Conservation (phyloP, 2,888 invertebrate species). For the Nemotelus nigrinus region DNA sequence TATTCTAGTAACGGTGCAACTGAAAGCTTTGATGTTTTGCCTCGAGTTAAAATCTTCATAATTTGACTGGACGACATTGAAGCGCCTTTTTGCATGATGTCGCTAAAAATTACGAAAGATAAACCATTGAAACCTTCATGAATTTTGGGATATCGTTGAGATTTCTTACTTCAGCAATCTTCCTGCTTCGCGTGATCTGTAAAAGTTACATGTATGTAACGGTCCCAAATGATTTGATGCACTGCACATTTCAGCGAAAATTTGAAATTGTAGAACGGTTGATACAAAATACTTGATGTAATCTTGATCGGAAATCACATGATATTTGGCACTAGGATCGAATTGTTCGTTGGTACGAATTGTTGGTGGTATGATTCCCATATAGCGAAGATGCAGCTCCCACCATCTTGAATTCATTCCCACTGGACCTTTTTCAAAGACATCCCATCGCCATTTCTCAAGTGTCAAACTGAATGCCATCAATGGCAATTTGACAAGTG, state of each 20-base stretch:
- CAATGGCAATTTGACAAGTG: slow-evolving; percentile 80
- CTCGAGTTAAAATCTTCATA: slow-evolving; percentile 75
- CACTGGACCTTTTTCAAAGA: slow-evolving; percentile 78
- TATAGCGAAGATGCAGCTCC: slow-evolving; percentile 76
- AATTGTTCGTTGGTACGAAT: slow-evolving; percentile 78
- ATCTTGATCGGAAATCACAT: slow-evolving; percentile 79
- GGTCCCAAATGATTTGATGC: slow-evolving; percentile 78
- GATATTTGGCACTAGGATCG: slow-evolving; percentile 85
- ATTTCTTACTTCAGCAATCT: slow-evolving; percentile 72
- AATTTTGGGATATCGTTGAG: not conserved
- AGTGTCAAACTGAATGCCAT: slow-evolving; percentile 83
- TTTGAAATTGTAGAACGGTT: slow-evolving; percentile 84
- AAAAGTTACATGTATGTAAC: slow-evolving; percentile 83
- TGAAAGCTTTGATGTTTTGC: slow-evolving; percentile 77
- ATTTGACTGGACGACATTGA: slow-evolving; percentile 78
- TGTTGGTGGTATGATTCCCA: slow-evolving; percentile 79
- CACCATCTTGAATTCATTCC: slow-evolving; percentile 81
- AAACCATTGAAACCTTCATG: not conserved
- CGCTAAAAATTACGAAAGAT: slow-evolving; percentile 65
- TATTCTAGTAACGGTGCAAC: slow-evolving; percentile 82
- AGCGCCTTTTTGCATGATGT: slow-evolving; percentile 75
- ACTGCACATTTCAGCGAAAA: slow-evolving; percentile 80
- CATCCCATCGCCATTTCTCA: slow-evolving; percentile 85
- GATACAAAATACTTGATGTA: slow-evolving; percentile 84
- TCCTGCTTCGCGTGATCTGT: slow-evolving; percentile 82